Evolutionary conservation across 2,797 vertebrate species (phyloP).

Genomic region (Macroramphosus scolopax): DNA sequence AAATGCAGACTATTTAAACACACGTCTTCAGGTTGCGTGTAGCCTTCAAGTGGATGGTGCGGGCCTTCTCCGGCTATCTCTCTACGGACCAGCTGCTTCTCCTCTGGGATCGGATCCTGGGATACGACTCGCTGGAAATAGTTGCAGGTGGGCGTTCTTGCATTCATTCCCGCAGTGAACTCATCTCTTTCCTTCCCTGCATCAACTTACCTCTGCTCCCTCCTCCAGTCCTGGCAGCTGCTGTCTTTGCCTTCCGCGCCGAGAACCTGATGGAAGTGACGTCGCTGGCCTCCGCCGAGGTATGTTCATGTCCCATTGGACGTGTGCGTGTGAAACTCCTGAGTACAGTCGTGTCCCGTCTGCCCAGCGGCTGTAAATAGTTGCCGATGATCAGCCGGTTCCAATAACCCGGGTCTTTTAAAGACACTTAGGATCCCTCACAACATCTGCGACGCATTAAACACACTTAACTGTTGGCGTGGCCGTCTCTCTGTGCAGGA

Average conservation of each 20-base stretch:
- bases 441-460: no score
- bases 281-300: constrained; percentile 92
- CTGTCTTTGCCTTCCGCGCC: constrained; percentile 96
- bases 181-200: not conserved
- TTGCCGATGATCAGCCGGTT: constrained; percentile 77
- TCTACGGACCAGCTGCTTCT: constrained; percentile 96
- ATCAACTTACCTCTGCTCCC: no score
- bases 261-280: constrained; percentile 99
- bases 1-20: no score
- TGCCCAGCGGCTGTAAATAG: constrained; percentile 83
- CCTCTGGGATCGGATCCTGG: constrained; percentile 96
- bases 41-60: constrained; percentile 98
- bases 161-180: not conserved
- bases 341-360: constrained; percentile 3
- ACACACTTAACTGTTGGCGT: no score
- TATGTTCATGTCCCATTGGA: constrained; percentile 77
- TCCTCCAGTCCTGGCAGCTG: constrained; percentile 88
- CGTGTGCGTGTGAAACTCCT: constrained; percentile 11
- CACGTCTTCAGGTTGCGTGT: constrained; percentile 84
- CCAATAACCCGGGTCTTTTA: constrained; percentile 77
- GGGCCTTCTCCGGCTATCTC: constrained; percentile 96
- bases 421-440: constrained; percentile 69
- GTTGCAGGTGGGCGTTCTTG: constrained; percentile 83
- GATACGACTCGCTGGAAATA: constrained; percentile 93
- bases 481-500: not conserved